A percentile compares a stretch with the other conserved stretches of the same genome.
These are phyloP conservation scores for Agriopis aurantiaria DNA, from an alignment of 2,888 invertebrate species.

Conservation along the genomic window DNA sequence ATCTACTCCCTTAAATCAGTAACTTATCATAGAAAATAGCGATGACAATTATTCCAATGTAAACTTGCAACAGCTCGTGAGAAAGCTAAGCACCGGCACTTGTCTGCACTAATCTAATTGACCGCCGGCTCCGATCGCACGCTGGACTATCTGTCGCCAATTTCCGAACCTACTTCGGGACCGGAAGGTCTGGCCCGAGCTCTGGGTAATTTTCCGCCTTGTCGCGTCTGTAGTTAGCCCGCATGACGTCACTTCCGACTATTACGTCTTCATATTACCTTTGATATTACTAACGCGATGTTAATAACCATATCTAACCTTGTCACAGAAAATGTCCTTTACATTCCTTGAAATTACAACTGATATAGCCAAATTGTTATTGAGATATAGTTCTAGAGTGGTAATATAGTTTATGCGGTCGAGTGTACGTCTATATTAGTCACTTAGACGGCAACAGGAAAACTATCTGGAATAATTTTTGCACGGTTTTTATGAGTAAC, in stretches of 20 bases:
- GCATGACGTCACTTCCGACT: slow-evolving; percentile 39
- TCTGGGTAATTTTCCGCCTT: slow-evolving; percentile 42
- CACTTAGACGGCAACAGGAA: slow-evolving; percentile 28
- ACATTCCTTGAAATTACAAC: background rate
- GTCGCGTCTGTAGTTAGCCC: slow-evolving; percentile 38
- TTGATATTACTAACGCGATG: slow-evolving; percentile 20
- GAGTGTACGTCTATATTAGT: slow-evolving; percentile 6
- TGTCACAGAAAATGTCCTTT: background rate
- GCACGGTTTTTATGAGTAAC: slow-evolving; percentile 16
- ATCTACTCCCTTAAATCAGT: background rate
- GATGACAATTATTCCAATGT: slow-evolving; percentile 9
- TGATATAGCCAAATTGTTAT: background rate
- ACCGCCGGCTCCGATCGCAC: slow-evolving; percentile 17
- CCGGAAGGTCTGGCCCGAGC: slow-evolving; percentile 26
- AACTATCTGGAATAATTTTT: slow-evolving; percentile 17
- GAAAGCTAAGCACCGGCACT: slow-evolving; percentile 11
- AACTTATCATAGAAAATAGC: background rate
- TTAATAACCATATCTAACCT: slow-evolving; percentile 11
- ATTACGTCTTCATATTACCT: slow-evolving; percentile 32
- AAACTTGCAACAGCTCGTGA: background rate
- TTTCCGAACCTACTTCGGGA: slow-evolving; percentile 27
- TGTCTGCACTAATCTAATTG: slow-evolving; percentile 22
- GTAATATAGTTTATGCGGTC: background rate
- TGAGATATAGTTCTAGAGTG: slow-evolving; percentile 15
- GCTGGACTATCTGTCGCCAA: slow-evolving; percentile 33